Evolutionary conservation across 2,113 vertebrate species (phyloP).

Genomic region (Gobius niger): DNA sequence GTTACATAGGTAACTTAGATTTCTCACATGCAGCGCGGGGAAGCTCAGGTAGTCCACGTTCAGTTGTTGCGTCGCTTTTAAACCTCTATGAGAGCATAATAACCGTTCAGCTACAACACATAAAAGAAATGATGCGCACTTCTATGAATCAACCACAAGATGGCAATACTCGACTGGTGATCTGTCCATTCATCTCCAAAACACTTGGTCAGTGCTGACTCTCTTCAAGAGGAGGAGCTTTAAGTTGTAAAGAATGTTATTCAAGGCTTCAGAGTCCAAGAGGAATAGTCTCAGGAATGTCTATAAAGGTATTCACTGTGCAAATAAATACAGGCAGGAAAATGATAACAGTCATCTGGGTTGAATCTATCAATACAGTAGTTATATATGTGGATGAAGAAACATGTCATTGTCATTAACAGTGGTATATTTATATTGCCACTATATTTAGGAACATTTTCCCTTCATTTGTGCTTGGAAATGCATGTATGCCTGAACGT

Average conservation of each 20-base stretch:
- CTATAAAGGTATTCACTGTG: background rate
- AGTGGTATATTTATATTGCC: background rate
- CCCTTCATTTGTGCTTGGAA: background rate
- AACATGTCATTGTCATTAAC: too few relatives aligned
- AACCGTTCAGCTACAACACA: too few relatives aligned
- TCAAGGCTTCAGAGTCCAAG: background rate
- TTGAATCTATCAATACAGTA: too few relatives aligned
- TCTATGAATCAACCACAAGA: background rate
- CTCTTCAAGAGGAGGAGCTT: background rate
- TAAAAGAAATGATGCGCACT: background rate
- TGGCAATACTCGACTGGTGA: background rate
- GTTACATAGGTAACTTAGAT: too few relatives aligned
- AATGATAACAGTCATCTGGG: too few relatives aligned
- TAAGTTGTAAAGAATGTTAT: conserved; percentile 1
- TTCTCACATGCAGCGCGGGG: too few relatives aligned
- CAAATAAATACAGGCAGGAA: too few relatives aligned
- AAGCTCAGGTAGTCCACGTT: too few relatives aligned
- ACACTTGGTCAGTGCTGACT: background rate
- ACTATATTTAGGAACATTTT: background rate
- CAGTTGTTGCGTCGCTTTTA: too few relatives aligned
- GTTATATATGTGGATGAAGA: too few relatives aligned
- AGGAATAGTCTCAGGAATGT: conserved; percentile 1
- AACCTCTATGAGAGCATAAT: too few relatives aligned
- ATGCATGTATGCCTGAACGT: background rate
- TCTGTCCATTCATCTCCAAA: background rate